Evolutionary conservation across 2,888 invertebrate species (phyloP).

Genomic region (Tetranychus piercei): DNA sequence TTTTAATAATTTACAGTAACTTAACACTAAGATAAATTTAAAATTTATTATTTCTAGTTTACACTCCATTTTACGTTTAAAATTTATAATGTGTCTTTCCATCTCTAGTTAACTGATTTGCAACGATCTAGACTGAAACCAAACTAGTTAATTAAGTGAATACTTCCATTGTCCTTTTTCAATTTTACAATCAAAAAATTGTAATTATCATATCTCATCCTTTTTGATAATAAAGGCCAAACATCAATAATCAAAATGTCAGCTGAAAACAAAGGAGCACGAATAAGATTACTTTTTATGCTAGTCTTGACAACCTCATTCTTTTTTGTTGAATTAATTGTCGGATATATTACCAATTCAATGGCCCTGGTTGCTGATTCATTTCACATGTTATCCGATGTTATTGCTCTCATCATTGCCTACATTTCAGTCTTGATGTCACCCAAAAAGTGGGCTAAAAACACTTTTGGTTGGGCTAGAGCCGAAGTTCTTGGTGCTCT

Average conservation of each 20-base stretch:
- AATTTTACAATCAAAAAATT: too few species aligned
- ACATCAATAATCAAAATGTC: not conserved
- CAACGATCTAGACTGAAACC: too few species aligned
- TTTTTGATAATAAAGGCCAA: too few species aligned
- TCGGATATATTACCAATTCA: slow-evolving; percentile 88
- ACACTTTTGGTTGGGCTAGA: slow-evolving; percentile 97
- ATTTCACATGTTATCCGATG: slow-evolving; percentile 96
- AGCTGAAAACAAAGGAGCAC: slow-evolving; percentile 31
- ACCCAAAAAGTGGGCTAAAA: slow-evolving; percentile 91
- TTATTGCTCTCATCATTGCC: slow-evolving; percentile 83
- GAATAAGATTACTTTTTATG: slow-evolving; percentile 79
- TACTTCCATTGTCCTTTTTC: too few species aligned
- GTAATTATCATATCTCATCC: too few species aligned
- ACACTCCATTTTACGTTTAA: too few species aligned
- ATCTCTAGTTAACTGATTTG: too few species aligned
- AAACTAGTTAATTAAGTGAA: too few species aligned
- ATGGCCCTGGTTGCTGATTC: slow-evolving; percentile 96
- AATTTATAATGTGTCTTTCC: too few species aligned
- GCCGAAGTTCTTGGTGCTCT: slow-evolving; percentile 94
- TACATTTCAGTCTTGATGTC: slow-evolving; percentile 92
- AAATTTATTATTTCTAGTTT: too few species aligned
- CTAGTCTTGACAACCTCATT: slow-evolving; percentile 73
- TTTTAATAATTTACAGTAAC: too few species aligned
- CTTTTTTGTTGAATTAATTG: slow-evolving; percentile 85
- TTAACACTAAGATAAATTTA: too few species aligned